Percentiles rank a stretch among this genome's conserved stretches.
These are phyloP conservation scores for Scylla paramamosain DNA, from an alignment of 1,140 invertebrate species.

Conservation along the genomic window DNA sequence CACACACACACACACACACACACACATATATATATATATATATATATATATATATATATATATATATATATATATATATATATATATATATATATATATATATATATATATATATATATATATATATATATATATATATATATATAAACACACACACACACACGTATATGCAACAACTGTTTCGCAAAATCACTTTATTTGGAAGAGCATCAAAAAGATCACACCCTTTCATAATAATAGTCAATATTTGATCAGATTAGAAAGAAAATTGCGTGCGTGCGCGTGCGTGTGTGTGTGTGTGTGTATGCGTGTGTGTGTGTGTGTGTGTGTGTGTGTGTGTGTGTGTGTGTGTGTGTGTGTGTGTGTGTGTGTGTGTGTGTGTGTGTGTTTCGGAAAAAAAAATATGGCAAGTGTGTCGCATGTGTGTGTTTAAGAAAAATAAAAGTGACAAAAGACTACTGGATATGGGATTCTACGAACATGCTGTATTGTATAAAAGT, in stretches of 20 bases:
- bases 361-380: neutral
- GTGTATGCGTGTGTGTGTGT: too few relatives aligned
- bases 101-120: neutral
- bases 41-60: neutral
- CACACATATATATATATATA: neutral
- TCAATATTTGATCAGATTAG: too few relatives aligned
- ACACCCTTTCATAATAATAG: too few relatives aligned
- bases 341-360: too few relatives aligned
- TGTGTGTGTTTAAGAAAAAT: neutral
- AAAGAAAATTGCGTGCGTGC: too few relatives aligned
- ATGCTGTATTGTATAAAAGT: too few relatives aligned
- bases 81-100: neutral
- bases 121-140: too few relatives aligned
- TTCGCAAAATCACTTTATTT: too few relatives aligned
- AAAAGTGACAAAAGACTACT: neutral
- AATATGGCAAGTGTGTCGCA: neutral
- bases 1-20: too few relatives aligned
- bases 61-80: neutral
- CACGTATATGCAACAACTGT: neutral
- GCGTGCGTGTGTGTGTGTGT: too few relatives aligned
- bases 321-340: too few relatives aligned
- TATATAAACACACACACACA: neutral
- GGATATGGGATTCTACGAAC: neutral
- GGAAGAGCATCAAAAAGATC: too few relatives aligned
- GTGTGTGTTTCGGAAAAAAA: neutral